Evolutionary conservation across 2,113 vertebrate species (phyloP).

Genomic region (Rattus rattus): DNA sequence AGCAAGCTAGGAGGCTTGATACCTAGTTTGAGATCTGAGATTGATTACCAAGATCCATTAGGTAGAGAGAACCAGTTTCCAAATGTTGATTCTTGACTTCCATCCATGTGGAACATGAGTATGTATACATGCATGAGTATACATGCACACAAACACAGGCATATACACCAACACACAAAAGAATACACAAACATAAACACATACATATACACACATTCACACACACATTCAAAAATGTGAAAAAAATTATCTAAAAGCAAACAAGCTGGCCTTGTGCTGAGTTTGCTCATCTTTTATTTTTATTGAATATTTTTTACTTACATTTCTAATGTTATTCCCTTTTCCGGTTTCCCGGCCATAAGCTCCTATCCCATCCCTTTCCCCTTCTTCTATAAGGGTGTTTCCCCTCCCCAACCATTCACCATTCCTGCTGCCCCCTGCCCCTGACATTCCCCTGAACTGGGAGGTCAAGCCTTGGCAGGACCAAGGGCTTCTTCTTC

Average conservation of each 20-base stretch:
- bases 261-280: not conserved
- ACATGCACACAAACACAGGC: not conserved
- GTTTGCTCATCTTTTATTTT: not conserved
- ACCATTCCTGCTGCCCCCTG: no score
- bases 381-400: no score
- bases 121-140: not conserved
- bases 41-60: not conserved
- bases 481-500: no score
- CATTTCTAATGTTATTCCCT: no score
- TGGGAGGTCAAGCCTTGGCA: no score
- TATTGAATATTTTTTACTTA: no score
- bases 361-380: no score
- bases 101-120: not conserved
- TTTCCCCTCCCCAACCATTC: no score
- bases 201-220: not conserved
- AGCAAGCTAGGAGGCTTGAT: not conserved
- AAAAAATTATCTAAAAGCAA: slow-evolving; percentile 5
- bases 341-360: no score
- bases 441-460: no score
- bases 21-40: no score
- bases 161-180: not conserved
- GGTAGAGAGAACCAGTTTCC: not conserved
- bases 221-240: not conserved
- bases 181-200: not conserved
- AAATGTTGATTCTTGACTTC: not conserved